phyloP scores from a whole-genome alignment of 2,888 invertebrate genomes.

The Drosophila formosana region DNA sequence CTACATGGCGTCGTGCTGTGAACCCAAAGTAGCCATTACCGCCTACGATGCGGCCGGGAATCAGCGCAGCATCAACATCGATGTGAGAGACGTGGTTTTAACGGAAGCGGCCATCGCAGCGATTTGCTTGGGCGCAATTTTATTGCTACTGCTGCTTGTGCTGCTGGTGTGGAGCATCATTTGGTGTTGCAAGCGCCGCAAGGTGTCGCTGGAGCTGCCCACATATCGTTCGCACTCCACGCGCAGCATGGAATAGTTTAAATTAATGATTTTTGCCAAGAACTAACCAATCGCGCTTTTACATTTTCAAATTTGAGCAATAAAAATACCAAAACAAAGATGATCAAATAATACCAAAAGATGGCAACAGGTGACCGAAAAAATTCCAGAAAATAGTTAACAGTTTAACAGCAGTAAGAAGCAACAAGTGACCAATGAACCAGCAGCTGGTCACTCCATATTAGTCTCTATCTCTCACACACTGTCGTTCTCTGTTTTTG shows the following conservation, averaged over 20 bases:
- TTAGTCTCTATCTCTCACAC: slow-evolving; percentile 13
- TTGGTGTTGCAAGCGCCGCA: slow-evolving; percentile 87
- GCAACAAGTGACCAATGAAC: slow-evolving; percentile 47
- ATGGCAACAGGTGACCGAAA: background rate
- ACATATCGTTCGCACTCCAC: slow-evolving; percentile 85
- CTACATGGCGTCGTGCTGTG: slow-evolving; percentile 91
- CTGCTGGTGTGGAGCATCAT: slow-evolving; percentile 87
- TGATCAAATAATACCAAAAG: background rate
- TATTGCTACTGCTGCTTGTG: slow-evolving; percentile 88
- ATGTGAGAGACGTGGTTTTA: slow-evolving; percentile 86
- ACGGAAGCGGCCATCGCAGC: slow-evolving; percentile 88
- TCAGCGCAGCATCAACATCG: slow-evolving; percentile 87
- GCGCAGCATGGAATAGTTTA: slow-evolving; percentile 78
- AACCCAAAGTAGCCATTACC: slow-evolving; percentile 88
- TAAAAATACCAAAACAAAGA: background rate
- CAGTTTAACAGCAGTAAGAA: slow-evolving; percentile 32
- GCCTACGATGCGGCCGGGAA: slow-evolving; percentile 90
- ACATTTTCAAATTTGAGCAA: background rate
- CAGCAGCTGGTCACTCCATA: background rate
- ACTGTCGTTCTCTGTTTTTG: background rate
- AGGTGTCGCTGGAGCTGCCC: slow-evolving; percentile 87
- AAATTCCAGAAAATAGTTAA: slow-evolving; percentile 19
- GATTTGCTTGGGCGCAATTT: slow-evolving; percentile 89
- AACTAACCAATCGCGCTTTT: slow-evolving; percentile 25
- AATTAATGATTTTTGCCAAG: slow-evolving; percentile 33